These are phyloP conservation scores for Blastobasis adustella DNA, from an alignment of 2,888 invertebrate species.

Conservation along the genomic window DNA sequence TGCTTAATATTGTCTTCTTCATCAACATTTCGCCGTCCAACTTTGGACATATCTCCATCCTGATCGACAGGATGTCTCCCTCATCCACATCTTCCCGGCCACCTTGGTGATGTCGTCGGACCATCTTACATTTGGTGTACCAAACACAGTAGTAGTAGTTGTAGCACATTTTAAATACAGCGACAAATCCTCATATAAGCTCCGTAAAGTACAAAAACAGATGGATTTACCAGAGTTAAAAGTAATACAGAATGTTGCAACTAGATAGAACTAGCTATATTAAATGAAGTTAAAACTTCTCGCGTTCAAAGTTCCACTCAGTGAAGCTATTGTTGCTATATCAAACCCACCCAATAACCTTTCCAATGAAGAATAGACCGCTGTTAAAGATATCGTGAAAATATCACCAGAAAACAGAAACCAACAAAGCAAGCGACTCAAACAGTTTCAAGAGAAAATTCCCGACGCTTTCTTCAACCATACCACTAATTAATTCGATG, in stretches of 20 bases:
- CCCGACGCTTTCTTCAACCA: slow-evolving; percentile 20
- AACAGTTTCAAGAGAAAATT: slow-evolving; percentile 22
- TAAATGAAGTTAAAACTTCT: slow-evolving; percentile 17
- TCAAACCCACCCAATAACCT: slow-evolving; percentile 12
- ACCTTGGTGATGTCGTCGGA: no score
- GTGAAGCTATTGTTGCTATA: slow-evolving; percentile 11
- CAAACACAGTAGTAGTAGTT: no score
- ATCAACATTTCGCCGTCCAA: no score
- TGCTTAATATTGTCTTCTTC: no score
- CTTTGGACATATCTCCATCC: no score
- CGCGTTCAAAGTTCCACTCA: slow-evolving; percentile 14
- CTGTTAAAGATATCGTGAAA: slow-evolving; percentile 12
- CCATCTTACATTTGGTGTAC: no score
- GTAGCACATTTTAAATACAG: slow-evolving; percentile 23
- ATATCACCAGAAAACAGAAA: no score
- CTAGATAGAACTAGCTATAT: slow-evolving; percentile 22
- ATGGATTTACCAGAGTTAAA: slow-evolving; percentile 15
- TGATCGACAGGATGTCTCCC: no score
- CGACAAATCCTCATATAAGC: slow-evolving; percentile 13
- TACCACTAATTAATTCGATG: slow-evolving; percentile 18
- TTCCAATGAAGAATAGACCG: slow-evolving; percentile 17
- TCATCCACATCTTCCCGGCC: no score
- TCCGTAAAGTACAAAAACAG: slow-evolving; percentile 18
- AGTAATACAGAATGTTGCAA: slow-evolving; percentile 24
- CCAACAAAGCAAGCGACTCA: slow-evolving; percentile 18